Base-by-base conservation (phyloP, 2,888 invertebrate species). In the Oxystoma pomonae region DNA sequence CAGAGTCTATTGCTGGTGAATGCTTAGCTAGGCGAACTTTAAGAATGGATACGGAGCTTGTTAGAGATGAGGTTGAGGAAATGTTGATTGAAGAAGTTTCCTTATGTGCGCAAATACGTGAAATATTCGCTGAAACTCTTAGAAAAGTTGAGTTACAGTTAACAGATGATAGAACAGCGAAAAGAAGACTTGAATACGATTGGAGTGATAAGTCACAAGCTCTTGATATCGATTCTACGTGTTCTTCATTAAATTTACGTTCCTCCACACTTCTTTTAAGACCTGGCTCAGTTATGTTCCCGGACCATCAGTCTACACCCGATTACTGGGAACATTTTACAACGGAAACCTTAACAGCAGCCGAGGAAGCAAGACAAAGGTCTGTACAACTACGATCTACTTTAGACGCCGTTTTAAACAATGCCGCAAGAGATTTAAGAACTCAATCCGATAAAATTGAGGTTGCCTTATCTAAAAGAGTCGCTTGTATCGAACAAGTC, bases 191-290 rank as follows among this genome's bases (percentile, higher is more conserved):
- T 64, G 95, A 95, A 80, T 89, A 87, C 73, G 94, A 95, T 76
- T 95, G 94, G 92, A 92, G 93, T 71, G 93, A 95, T 75, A 96
- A 95, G 81, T 85, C 85, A 62, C 87, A 91, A 75, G 87, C 93
- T 0, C 88, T 90, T 72, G 86, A 89, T 68, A 87, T 91, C 1
- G 94, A 94, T 71, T 79, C 88, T 0, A 79, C 79, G 0, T 90
- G 90, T 75, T 81, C 88, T 49, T 83, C 86, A 12, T 81, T 94
- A 1, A 86, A 85, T 63, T 87, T 91, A 57, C 83, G 84, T 74
- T 90, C 89, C 0, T 83, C 81, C 59, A 87, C 85, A 18, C 85
- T 92, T 59, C 80, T 93, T 81, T 92, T 91, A 77, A 87, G 88
- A 76, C 88, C 91, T 2, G 94, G 94, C 17, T 84, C 91, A 0